Evolutionary conservation across 2,888 invertebrate species (phyloP).

Genomic region (Psylliodes chrysocephalus): DNA sequence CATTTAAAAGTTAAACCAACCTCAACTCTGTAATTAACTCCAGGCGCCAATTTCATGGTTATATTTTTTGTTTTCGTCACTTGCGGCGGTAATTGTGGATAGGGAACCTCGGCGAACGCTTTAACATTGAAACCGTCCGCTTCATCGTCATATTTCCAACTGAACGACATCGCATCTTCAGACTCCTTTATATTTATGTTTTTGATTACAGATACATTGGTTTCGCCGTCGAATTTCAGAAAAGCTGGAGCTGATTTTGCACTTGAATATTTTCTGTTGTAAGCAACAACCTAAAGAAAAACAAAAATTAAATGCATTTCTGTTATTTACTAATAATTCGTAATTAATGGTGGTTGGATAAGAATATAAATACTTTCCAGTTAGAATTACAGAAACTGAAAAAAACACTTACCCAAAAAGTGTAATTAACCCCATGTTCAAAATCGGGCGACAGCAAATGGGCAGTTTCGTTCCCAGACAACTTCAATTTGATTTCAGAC

Average conservation of each 20-base stretch:
- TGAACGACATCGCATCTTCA: slow-evolving; percentile 67
- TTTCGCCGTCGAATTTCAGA: slow-evolving; percentile 73
- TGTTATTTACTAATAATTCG: background rate
- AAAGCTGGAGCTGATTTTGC: slow-evolving; percentile 69
- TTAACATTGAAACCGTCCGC: slow-evolving; percentile 55
- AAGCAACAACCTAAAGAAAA: slow-evolving; percentile 71
- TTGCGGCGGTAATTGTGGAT: slow-evolving; percentile 66
- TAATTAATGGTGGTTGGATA: too few relatives aligned
- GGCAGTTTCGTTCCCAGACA: slow-evolving; percentile 64
- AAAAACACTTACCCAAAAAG: slow-evolving; percentile 80
- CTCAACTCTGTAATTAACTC: slow-evolving; percentile 69
- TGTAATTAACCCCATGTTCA: slow-evolving; percentile 71
- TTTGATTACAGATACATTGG: slow-evolving; percentile 71
- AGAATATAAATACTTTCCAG: too few relatives aligned
- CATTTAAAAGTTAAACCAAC: too few relatives aligned
- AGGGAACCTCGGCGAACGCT: slow-evolving; percentile 66
- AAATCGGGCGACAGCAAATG: slow-evolving; percentile 69
- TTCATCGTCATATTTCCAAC: slow-evolving; percentile 67
- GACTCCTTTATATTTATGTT: slow-evolving; percentile 67
- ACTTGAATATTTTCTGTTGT: slow-evolving; percentile 72
- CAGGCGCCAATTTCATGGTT: slow-evolving; percentile 60
- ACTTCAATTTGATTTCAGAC: slow-evolving; percentile 67
- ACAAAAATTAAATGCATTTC: too few relatives aligned
- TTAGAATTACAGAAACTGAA: too few relatives aligned
- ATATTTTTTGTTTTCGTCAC: slow-evolving; percentile 61